phyloP scores from a whole-genome alignment of 1,140 invertebrate genomes.

The Dinoponera quadriceps region DNA sequence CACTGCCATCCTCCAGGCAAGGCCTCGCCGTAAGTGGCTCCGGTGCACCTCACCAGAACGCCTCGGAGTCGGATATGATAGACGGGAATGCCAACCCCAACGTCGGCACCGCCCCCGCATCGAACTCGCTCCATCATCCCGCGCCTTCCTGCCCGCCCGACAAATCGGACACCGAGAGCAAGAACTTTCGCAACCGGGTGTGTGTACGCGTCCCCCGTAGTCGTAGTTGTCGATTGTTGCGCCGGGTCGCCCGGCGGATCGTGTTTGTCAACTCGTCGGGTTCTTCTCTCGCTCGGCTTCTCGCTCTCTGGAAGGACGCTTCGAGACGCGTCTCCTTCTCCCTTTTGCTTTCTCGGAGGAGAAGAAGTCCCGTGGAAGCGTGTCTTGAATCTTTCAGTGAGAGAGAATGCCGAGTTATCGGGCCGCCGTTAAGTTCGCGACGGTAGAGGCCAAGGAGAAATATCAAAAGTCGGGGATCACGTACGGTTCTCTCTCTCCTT shows the following conservation, averaged over 20 bases:
- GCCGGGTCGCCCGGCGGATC: too few species aligned
- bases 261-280: too few species aligned
- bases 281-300: not conserved
- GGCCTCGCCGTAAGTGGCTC: conserved; percentile 78
- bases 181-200: conserved; percentile 83
- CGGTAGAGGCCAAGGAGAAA: not conserved
- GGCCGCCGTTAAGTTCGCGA: not conserved
- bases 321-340: not conserved
- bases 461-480: not conserved
- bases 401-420: not conserved
- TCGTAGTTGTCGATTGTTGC: not conserved
- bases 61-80: conserved; percentile 82
- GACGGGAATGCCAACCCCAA: conserved; percentile 80
- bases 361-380: too few species aligned
- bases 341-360: too few species aligned
- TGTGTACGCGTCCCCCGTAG: conserved; percentile 47
- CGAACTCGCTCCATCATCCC: conserved; percentile 69
- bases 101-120: conserved; percentile 63
- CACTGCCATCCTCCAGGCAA: conserved; percentile 81
- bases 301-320: not conserved
- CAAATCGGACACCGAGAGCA: conserved; percentile 80
- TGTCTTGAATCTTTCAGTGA: not conserved
- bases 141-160: conserved; percentile 76
- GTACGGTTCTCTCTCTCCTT: not conserved
- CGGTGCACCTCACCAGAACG: conserved; percentile 74